phyloP scores from a whole-genome alignment of 2,888 invertebrate genomes.

The Argyra leucocephala region DNA sequence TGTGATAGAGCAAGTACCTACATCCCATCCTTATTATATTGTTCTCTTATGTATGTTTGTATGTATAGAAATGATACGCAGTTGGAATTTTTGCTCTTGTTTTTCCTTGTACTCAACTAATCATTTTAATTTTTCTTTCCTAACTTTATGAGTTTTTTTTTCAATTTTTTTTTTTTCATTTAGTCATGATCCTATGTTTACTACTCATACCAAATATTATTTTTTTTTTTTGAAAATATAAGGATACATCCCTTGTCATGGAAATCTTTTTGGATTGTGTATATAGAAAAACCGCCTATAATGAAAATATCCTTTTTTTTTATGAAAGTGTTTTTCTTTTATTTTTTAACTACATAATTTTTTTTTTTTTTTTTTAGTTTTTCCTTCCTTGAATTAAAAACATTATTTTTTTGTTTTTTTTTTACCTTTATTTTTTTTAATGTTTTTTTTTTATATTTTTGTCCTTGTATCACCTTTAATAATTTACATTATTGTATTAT shows the following conservation, averaged over 20 bases:
- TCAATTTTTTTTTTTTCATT: too few relatives aligned
- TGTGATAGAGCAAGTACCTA: background rate
- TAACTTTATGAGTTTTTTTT: background rate
- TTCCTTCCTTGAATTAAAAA: too few relatives aligned
- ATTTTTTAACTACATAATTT: background rate
- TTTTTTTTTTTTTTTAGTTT: too few relatives aligned
- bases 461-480: too few relatives aligned
- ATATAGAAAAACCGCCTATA: background rate
- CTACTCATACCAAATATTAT: too few relatives aligned
- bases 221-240: too few relatives aligned
- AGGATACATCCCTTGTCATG: background rate
- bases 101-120: constrained; percentile 1
- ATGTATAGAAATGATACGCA: too few relatives aligned
- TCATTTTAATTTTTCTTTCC: background rate
- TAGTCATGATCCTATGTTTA: too few relatives aligned
- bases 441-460: too few relatives aligned
- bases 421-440: too few relatives aligned
- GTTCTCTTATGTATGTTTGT: background rate
- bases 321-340: background rate
- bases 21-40: background rate
- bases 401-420: too few relatives aligned
- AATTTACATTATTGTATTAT: too few relatives aligned
- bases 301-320: background rate
- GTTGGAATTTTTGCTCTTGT: background rate
- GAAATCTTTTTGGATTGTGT: background rate